A percentile compares a stretch with the other conserved stretches of the same genome.
Evolutionary conservation across 1,140 invertebrate species (phyloP).

Genomic region (Drosophila biarmipes): DNA sequence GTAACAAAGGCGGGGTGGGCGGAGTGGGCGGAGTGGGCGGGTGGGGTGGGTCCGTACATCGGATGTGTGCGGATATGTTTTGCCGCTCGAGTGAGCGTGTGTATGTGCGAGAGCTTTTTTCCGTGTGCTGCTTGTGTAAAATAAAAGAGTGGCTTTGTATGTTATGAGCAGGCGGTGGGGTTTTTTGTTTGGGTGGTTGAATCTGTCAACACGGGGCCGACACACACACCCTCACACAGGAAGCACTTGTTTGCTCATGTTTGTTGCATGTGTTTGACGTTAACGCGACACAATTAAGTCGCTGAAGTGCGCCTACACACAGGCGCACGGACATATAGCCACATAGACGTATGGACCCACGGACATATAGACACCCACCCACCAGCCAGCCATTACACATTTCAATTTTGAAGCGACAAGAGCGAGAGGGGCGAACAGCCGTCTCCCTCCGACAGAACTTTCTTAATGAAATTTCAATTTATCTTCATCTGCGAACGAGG

Average conservation of each 20-base stretch:
- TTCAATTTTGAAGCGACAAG: conserved; percentile 71
- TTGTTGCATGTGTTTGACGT: conserved; percentile 82
- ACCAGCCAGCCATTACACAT: conserved; percentile 74
- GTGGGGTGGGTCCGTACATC: conserved; percentile 38
- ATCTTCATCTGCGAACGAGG: conserved; percentile 45
- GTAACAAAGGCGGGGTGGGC: conserved; percentile 28
- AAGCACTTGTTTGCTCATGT: conserved; percentile 78
- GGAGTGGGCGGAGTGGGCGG: background rate
- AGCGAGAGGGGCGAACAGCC: conserved; percentile 1
- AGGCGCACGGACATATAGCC: conserved; percentile 4
- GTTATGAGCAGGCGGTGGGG: conserved; percentile 36
- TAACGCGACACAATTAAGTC: conserved; percentile 82
- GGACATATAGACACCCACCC: conserved; percentile 10
- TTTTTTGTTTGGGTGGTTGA: conserved; percentile 75
- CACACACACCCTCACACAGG: conserved; percentile 42
- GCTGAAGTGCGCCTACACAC: conserved; percentile 70
- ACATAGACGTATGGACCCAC: conserved; percentile 2
- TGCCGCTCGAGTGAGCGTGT: conserved; percentile 75
- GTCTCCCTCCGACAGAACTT: conserved; percentile 56
- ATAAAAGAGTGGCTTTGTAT: conserved; percentile 79
- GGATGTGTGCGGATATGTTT: conserved; percentile 81
- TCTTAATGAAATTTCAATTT: conserved; percentile 82
- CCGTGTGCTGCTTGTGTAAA: conserved; percentile 46
- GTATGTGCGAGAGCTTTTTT: conserved; percentile 53
- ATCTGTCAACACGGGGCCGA: conserved; percentile 73